phyloP scores from a whole-genome alignment of 2,797 vertebrate genomes.

The Buphagus erythrorhynchus region DNA sequence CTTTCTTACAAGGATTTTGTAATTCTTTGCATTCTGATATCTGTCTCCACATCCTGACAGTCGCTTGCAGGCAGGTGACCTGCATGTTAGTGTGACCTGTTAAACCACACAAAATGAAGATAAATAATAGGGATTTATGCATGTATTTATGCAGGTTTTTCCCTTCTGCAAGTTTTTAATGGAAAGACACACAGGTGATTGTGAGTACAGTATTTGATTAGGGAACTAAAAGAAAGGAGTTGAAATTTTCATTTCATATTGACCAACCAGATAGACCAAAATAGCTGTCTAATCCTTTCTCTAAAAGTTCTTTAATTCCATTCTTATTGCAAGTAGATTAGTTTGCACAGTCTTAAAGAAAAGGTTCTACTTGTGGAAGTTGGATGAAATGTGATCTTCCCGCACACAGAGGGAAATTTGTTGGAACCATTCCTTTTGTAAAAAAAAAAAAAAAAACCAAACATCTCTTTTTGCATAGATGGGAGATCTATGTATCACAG shows the following conservation, averaged over 20 bases:
- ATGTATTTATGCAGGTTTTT: not conserved
- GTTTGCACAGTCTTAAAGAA: not conserved
- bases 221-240: not conserved
- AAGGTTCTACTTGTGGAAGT: not conserved
- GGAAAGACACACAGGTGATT: not conserved
- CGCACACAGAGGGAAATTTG: not conserved
- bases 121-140: not conserved
- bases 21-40: not conserved
- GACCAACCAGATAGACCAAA: not conserved
- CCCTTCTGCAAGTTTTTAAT: not conserved
- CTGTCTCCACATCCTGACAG: not conserved
- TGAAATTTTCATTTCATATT: not conserved
- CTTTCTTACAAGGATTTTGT: not conserved
- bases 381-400: not conserved
- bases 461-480: not conserved
- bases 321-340: not conserved
- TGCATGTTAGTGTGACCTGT: not conserved
- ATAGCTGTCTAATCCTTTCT: not conserved
- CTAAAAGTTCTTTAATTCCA: not conserved
- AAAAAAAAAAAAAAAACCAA: not conserved
- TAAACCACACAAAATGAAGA: not conserved
- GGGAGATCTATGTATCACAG: not conserved
- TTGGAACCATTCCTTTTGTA: not conserved
- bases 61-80: not conserved
- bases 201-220: not conserved